Evolutionary conservation across 2,797 vertebrate genomes (phyloP), one percentile per base, ranked within the genome.

Genomic region (Eremophila alpestris): DNA sequence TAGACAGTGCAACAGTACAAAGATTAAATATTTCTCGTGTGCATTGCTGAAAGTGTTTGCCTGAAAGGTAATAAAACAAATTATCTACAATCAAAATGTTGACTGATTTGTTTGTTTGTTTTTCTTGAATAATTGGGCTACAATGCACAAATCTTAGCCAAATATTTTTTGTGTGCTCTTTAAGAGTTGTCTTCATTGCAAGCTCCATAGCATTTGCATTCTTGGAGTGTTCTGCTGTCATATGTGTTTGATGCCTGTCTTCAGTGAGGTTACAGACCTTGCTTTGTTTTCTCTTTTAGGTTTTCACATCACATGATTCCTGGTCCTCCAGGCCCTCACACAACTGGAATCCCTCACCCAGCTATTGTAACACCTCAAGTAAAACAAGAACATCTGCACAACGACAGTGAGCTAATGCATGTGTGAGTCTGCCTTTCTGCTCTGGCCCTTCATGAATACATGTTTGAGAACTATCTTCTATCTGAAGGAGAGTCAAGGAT

Each of bases 301-400:
- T 99, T 99, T 97, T 99, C 99, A 29, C 99, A 99, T 98, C 99
- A 99, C 96, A 99, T 99, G 99, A 99, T 99, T 94, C 99, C 99
- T 63, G 99, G 99, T 89, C 99, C 99, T 95, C 99, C 98, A 27
- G 99, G 99, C 83, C 99, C 99, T 89, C 99, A 99, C 83, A 98
- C 99, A 97, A 99, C 99, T 92, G 99, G 99, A 98, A 99, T 99
- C 97, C 99, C 99, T 97, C 99, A 99, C 94, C 99, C 99, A 43
- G 99, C 99, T 91, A 99, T 99, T 87, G 99, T 99, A 97, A 99
- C 99, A 85, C 99, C 99, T 97, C 99, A 99, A 98, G 99, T 99
- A 97, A 99, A 99, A 96, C 99, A 99, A 80, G 99, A 99, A 94
- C 99, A 99, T 63, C 98, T 98, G 60, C 99, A 99, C 96, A 96